phyloP scores from a whole-genome alignment of 2,797 vertebrate species.

The Oreortyx pictus region DNA sequence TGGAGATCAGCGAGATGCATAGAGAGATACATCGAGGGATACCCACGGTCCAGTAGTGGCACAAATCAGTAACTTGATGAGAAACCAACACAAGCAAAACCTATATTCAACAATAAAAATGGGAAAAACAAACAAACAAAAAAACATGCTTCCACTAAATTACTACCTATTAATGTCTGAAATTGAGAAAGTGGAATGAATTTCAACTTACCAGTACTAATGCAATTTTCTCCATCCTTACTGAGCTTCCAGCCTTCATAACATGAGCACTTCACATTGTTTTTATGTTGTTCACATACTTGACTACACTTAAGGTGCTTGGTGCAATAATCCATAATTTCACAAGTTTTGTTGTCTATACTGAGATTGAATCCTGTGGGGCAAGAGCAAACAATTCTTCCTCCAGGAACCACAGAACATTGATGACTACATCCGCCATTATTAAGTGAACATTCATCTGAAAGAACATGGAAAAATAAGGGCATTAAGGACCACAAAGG shows the following conservation, averaged over 20 bases:
- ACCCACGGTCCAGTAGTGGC: neutral
- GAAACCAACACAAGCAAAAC: neutral
- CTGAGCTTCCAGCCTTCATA: conserved; percentile 94
- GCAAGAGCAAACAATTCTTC: conserved; percentile 93
- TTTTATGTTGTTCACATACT: conserved; percentile 96
- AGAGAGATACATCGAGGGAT: neutral
- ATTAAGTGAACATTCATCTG: conserved; percentile 93
- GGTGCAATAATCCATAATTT: conserved; percentile 93
- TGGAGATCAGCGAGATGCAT: neutral
- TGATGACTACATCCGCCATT: conserved; percentile 97
- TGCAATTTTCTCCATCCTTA: conserved; percentile 90
- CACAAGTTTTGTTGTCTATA: conserved; percentile 91
- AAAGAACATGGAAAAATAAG: neutral
- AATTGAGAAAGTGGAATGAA: neutral
- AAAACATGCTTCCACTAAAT: neutral
- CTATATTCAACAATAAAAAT: neutral
- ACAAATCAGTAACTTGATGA: neutral
- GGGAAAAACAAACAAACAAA: neutral
- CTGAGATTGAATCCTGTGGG: conserved; percentile 89
- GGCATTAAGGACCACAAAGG: neutral
- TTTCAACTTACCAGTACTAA: conserved; percentile 87
- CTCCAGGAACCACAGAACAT: conserved; percentile 92
- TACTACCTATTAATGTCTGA: neutral
- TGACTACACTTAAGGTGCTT: conserved; percentile 94
- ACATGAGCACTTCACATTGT: conserved; percentile 95